phyloP scores from a whole-genome alignment of 2,113 vertebrate genomes.

The Prietella phreatophila region DNA sequence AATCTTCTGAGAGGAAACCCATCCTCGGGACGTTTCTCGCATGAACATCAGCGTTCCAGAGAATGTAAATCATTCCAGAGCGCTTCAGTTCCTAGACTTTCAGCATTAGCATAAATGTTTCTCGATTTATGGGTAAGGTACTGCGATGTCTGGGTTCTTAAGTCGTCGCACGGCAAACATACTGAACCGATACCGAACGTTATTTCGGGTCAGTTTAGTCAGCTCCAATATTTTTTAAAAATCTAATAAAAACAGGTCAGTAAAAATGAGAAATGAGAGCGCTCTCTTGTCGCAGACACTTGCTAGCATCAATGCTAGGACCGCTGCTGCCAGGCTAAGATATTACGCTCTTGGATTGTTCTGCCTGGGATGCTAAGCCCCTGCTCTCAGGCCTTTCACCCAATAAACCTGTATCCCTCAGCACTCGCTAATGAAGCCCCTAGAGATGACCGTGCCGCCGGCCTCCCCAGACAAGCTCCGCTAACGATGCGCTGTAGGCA shows the following conservation, averaged over 20 bases:
- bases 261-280: slow-evolving; percentile 4
- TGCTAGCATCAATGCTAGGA: slow-evolving; percentile 11
- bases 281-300: background rate
- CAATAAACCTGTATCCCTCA: slow-evolving; percentile 61
- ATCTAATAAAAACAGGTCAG: background rate
- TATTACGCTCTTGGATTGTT: slow-evolving; percentile 6
- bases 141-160: background rate
- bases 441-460: slow-evolving; percentile 66
- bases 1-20: background rate
- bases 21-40: background rate
- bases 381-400: slow-evolving; percentile 62
- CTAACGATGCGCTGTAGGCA: slow-evolving; percentile 68
- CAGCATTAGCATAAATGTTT: slow-evolving; percentile 3
- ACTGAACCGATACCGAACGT: background rate
- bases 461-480: slow-evolving; percentile 60
- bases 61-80: background rate
- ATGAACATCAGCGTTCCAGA: background rate
- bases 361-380: slow-evolving; percentile 42
- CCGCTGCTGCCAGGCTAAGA: slow-evolving; percentile 14
- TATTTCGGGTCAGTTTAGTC: background rate
- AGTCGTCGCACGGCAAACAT: background rate
- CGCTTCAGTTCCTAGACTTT: slow-evolving; percentile 4
- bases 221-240: background rate
- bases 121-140: background rate
- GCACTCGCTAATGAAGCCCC: slow-evolving; percentile 72